Evolutionary conservation across 2,113 vertebrate genomes (phyloP).

Genomic region (Cinclus cinclus): DNA sequence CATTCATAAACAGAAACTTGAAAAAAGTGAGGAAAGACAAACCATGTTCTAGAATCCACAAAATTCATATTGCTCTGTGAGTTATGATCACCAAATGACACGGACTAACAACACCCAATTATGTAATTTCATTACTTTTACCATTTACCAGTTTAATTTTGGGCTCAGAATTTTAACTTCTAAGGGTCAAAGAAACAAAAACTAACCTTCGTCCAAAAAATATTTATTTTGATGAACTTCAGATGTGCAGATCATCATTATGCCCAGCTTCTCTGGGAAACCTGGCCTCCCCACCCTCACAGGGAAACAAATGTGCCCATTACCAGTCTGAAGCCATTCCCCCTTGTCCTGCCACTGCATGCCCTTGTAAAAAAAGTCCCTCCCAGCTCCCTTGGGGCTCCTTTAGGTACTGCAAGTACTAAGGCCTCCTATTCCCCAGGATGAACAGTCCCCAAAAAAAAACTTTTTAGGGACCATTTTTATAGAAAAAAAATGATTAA

Average conservation of each 20-base stretch:
- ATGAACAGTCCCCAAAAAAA: background rate
- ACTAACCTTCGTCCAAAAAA: background rate
- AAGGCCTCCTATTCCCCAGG: background rate
- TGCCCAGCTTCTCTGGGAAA: background rate
- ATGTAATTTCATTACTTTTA: background rate
- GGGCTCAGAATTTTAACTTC: background rate
- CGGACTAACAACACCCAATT: background rate
- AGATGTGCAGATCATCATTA: background rate
- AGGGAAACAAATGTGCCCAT: background rate
- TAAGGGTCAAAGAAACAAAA: background rate
- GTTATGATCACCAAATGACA: background rate
- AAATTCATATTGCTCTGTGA: background rate
- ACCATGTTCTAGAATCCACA: background rate
- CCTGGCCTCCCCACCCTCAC: background rate
- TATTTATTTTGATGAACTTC: background rate
- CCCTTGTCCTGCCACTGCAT: background rate
- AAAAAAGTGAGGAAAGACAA: background rate
- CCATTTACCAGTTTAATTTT: background rate
- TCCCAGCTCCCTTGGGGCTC: background rate
- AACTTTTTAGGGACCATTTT: background rate
- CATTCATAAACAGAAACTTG: constrained; percentile 7
- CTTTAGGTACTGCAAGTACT: background rate
- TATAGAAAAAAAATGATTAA: background rate
- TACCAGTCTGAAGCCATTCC: background rate
- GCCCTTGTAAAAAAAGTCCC: background rate